Conservation (phyloP, 2,113 vertebrate genomes). For the Thryonomys swinderianus region DNA sequence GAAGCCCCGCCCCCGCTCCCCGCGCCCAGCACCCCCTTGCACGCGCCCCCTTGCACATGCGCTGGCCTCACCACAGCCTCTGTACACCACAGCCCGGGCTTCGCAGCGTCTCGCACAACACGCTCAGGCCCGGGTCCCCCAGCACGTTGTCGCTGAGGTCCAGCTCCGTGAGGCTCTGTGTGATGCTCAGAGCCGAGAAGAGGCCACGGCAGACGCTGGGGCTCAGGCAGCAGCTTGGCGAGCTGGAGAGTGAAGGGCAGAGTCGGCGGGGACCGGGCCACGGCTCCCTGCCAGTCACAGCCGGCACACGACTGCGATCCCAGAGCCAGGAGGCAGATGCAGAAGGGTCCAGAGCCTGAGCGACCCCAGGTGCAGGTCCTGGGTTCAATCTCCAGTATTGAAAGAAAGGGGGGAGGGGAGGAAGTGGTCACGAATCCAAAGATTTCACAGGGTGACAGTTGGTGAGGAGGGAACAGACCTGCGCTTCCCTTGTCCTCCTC, state of each 20-base stretch:
- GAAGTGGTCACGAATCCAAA: background rate
- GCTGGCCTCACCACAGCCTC: constrained; percentile 65
- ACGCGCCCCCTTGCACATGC: background rate
- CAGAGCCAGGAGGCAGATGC: background rate
- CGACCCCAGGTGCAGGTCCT: background rate
- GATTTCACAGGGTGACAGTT: background rate
- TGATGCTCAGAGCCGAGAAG: constrained; percentile 69
- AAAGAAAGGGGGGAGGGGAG: background rate
- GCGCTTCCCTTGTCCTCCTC: no score
- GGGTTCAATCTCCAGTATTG: background rate
- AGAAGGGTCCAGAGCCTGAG: background rate
- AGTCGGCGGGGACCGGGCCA: no score
- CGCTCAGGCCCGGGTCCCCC: constrained; percentile 59
- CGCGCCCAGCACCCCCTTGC: background rate
- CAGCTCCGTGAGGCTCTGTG: constrained; percentile 60
- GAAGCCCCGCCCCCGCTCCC: background rate
- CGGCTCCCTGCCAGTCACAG: no score
- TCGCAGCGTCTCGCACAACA: constrained; percentile 68
- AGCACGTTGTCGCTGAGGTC: constrained; percentile 76
- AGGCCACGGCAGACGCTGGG: constrained; percentile 55
- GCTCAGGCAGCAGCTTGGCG: background rate
- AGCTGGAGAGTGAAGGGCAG: background rate
- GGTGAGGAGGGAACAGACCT: no score
- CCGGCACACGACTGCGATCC: background rate
- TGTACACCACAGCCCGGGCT: constrained; percentile 65